Percentiles rank a stretch among this genome's conserved stretches.
These are phyloP conservation scores for Rhipidura dahli DNA, from an alignment of 2,113 vertebrate genomes.

Conservation along the genomic window DNA sequence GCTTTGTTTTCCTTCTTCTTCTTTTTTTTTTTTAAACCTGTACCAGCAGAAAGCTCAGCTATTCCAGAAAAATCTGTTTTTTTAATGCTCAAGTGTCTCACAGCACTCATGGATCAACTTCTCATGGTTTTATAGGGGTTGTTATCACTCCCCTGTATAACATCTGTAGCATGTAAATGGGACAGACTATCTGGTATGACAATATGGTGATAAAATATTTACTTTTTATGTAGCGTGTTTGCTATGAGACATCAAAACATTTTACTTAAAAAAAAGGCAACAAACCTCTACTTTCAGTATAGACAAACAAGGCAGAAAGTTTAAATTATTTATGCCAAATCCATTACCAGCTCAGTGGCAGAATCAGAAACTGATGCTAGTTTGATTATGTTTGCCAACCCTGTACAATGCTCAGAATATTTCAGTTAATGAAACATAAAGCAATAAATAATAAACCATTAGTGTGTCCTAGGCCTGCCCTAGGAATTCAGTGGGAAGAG, in stretches of 20 bases:
- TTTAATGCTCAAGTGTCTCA: neutral
- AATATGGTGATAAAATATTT: neutral
- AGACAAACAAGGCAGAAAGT: neutral
- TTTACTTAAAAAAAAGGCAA: neutral
- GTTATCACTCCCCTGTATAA: neutral
- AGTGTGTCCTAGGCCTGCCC: neutral
- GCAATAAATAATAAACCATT: neutral
- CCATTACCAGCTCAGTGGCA: neutral
- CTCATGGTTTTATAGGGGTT: neutral
- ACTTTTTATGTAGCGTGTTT: neutral
- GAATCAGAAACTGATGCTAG: neutral
- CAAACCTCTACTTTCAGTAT: neutral
- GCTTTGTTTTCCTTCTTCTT: neutral
- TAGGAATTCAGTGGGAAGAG: neutral
- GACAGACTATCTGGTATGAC: neutral
- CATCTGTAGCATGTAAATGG: neutral
- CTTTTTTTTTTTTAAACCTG: neutral
- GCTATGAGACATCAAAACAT: neutral
- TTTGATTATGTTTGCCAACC: neutral
- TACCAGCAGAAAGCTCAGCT: neutral
- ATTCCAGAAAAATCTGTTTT: neutral
- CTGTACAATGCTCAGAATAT: neutral
- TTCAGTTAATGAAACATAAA: neutral
- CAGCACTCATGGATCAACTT: neutral
- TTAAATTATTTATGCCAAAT: neutral